Evolutionary conservation across 2,797 vertebrate species (phyloP).

Genomic region (Anomalospiza imberbis): DNA sequence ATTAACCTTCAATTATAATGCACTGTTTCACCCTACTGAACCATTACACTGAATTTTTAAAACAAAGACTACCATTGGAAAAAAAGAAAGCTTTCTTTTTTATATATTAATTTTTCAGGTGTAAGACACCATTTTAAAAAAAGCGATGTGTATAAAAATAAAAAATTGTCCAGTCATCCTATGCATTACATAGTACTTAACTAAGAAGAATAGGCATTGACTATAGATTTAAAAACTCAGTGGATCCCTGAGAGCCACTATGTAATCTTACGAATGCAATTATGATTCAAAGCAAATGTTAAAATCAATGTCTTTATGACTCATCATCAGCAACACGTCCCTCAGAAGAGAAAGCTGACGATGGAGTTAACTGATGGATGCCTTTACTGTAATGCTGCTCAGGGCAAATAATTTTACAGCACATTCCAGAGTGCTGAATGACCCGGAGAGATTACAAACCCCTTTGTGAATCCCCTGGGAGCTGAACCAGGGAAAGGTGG

Average conservation of each 20-base stretch:
- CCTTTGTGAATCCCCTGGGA: background rate
- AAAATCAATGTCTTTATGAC: conserved; percentile 73
- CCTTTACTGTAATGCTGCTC: conserved; percentile 33
- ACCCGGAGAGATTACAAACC: background rate
- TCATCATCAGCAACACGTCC: conserved; percentile 63
- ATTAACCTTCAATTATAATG: conserved; percentile 6
- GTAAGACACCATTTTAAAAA: background rate
- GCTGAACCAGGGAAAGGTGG: background rate
- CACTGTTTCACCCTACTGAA: background rate
- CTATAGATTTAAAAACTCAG: conserved; percentile 61
- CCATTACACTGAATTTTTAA: background rate
- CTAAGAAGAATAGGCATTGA: conserved; percentile 60
- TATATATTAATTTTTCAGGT: background rate
- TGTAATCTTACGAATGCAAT: conserved; percentile 65
- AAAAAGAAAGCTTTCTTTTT: background rate
- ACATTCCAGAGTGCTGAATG: background rate
- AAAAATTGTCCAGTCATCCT: conserved; percentile 3
- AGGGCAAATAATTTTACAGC: conserved; percentile 13
- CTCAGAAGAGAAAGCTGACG: conserved; percentile 53
- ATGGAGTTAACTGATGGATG: conserved; percentile 62
- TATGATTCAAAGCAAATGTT: conserved; percentile 69
- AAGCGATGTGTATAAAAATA: conserved; percentile 24
- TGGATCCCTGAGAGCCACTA: conserved; percentile 55
- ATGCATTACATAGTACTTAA: conserved; percentile 39
- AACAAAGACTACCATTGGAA: background rate